A percentile compares a stretch with the other conserved stretches of the same genome.
These are phyloP conservation scores for Varanus salvator DNA, from an alignment of 2,113 vertebrate species.

Conservation along the genomic window DNA sequence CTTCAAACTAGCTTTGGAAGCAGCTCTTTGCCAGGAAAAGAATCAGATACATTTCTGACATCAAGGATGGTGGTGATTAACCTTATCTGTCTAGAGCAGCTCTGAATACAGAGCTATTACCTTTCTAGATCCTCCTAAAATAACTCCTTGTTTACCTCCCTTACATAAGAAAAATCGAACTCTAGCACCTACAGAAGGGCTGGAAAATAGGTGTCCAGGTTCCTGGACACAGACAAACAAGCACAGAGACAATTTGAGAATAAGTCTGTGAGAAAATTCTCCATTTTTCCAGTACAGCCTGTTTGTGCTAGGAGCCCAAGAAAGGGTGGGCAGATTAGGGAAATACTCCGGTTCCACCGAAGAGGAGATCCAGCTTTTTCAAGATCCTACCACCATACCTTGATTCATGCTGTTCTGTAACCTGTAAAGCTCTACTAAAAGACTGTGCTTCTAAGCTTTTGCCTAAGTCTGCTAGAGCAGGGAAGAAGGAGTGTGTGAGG, in stretches of 20 bases:
- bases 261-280: background rate
- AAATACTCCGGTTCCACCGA: background rate
- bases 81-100: background rate
- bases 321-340: background rate
- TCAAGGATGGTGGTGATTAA: background rate
- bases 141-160: background rate
- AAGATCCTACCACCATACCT: too few species aligned
- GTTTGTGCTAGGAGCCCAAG: background rate
- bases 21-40: background rate
- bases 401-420: too few species aligned
- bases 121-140: background rate
- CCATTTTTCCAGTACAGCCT: background rate
- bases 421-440: too few species aligned
- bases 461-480: too few species aligned
- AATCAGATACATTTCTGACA: conserved; percentile 12
- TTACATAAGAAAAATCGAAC: background rate
- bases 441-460: too few species aligned
- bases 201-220: background rate
- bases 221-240: background rate
- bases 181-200: background rate
- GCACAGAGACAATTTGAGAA: background rate
- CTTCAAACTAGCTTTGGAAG: background rate
- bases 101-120: background rate
- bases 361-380: background rate
- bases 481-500: too few species aligned